These are phyloP conservation scores for Phalacrocorax pelagicus DNA, from an alignment of 2,113 vertebrate species.

Conservation along the genomic window DNA sequence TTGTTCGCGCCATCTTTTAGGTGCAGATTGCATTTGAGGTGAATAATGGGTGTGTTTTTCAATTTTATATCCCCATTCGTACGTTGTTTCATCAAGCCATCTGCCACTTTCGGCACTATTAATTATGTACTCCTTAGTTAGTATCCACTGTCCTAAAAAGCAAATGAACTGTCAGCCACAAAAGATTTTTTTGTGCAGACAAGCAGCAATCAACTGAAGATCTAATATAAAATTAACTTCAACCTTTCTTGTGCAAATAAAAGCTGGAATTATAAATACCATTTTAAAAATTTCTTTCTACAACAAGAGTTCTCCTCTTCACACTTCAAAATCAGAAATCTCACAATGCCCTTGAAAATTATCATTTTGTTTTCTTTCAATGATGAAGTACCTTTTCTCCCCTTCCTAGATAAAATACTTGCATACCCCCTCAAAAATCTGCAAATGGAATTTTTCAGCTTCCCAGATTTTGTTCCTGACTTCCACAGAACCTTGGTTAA, in stretches of 20 bases:
- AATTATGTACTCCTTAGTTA: slow-evolving; percentile 90
- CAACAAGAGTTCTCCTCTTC: neutral
- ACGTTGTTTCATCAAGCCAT: slow-evolving; percentile 90
- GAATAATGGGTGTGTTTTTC: slow-evolving; percentile 78
- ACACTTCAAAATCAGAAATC: neutral
- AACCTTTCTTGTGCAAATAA: slow-evolving; percentile 41
- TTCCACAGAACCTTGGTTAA: neutral
- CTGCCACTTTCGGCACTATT: slow-evolving; percentile 87
- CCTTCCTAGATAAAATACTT: neutral
- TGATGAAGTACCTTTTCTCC: neutral
- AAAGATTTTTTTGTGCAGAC: slow-evolving; percentile 59
- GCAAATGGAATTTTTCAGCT: neutral
- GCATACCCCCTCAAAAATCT: neutral
- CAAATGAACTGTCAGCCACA: slow-evolving; percentile 71
- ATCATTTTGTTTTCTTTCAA: neutral
- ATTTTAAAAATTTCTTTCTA: slow-evolving; percentile 24
- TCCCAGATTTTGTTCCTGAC: neutral
- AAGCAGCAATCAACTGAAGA: slow-evolving; percentile 71
- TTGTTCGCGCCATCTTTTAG: slow-evolving; percentile 83
- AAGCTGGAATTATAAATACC: neutral
- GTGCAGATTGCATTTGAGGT: slow-evolving; percentile 81
- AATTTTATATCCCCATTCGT: slow-evolving; percentile 87
- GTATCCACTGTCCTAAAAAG: slow-evolving; percentile 92
- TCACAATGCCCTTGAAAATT: slow-evolving; percentile 16
- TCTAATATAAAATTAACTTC: slow-evolving; percentile 61